Conservation (phyloP, 2,888 invertebrate species). For the Penaeus monodon region DNA sequence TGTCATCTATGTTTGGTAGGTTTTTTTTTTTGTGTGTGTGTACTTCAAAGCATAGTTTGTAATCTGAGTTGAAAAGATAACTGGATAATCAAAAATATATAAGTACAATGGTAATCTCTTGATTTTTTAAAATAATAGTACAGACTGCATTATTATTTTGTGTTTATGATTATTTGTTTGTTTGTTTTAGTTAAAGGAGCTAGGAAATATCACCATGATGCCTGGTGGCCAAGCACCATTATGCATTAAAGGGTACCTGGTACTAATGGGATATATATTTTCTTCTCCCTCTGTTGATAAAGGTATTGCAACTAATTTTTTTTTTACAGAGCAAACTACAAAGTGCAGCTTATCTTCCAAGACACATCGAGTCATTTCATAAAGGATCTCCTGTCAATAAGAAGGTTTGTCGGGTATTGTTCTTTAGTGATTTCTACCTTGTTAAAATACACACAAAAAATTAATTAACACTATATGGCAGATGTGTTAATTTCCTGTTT, state of each 20-base stretch:
- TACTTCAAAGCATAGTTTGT: neutral
- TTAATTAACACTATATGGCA: too few species aligned
- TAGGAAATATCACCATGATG: too few species aligned
- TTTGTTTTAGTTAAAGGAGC: too few species aligned
- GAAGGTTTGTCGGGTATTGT: neutral
- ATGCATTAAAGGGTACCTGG: too few species aligned
- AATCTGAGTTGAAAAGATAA: too few species aligned
- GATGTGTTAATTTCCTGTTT: too few species aligned
- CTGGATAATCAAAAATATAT: too few species aligned
- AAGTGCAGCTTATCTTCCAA: slow-evolving; percentile 48
- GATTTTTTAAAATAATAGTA: too few species aligned
- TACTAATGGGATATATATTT: neutral
- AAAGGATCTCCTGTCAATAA: slow-evolving; percentile 7
- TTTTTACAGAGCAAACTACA: slow-evolving; percentile 28
- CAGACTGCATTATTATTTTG: too few species aligned
- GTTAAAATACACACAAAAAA: neutral
- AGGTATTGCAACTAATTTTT: neutral
- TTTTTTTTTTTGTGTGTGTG: neutral
- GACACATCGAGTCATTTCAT: slow-evolving; percentile 25
- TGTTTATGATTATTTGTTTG: too few species aligned
- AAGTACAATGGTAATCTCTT: too few species aligned
- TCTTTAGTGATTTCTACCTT: neutral
- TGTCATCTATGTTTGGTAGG: slow-evolving; percentile 47
- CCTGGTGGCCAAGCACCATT: too few species aligned
- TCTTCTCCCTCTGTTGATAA: neutral